phyloP scores from a whole-genome alignment of 2,113 vertebrate genomes.

The Octodon degus region DNA sequence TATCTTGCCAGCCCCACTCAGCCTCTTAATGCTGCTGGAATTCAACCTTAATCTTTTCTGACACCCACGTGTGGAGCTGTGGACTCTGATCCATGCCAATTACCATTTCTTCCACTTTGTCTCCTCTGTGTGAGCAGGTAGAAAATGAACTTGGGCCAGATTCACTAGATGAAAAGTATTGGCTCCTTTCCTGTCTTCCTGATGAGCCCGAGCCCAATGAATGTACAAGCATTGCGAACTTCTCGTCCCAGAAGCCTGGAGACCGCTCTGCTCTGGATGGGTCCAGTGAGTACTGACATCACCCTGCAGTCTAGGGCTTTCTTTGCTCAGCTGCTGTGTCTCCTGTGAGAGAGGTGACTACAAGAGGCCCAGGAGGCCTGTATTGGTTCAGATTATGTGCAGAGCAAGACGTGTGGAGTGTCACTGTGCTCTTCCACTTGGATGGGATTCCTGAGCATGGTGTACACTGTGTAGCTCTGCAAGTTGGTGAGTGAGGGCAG shows the following conservation, averaged over 20 bases:
- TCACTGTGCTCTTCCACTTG: not conserved
- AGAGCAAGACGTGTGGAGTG: not conserved
- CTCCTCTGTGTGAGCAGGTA: not conserved
- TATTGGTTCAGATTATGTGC: not conserved
- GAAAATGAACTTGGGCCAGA: not conserved
- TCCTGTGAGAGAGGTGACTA: not conserved
- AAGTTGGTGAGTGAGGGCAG: too few species aligned
- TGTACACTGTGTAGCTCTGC: not conserved
- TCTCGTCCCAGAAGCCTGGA: not conserved
- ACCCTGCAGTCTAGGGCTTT: not conserved
- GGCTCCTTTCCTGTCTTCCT: not conserved
- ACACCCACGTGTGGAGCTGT: too few species aligned
- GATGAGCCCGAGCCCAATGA: not conserved
- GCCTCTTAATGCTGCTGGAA: too few species aligned
- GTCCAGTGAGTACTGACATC: not conserved
- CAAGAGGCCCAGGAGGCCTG: not conserved
- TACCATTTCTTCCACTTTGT: not conserved
- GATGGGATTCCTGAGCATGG: too few species aligned
- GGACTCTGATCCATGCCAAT: not conserved
- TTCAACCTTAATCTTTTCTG: not conserved
- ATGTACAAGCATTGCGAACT: fast-evolving
- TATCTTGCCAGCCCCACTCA: too few species aligned
- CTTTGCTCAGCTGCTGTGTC: not conserved
- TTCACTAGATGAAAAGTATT: not conserved
- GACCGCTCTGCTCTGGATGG: not conserved